Conservation (phyloP, 2,113 vertebrate genomes). For the Morone saxatilis region DNA sequence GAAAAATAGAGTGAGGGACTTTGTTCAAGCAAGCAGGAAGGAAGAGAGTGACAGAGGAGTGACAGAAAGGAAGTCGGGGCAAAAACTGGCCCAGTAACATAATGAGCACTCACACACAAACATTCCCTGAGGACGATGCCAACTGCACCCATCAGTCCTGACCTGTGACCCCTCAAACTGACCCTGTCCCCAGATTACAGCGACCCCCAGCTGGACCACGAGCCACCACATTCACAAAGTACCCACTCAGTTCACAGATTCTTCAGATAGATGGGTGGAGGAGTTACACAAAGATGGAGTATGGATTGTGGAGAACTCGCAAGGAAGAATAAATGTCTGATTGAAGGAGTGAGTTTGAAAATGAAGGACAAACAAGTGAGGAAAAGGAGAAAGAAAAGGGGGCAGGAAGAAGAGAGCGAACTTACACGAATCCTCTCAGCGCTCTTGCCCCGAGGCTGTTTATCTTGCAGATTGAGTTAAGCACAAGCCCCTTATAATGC, state of each 20-base stretch:
- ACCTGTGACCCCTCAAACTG: slow-evolving; percentile 68
- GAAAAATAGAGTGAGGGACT: neutral
- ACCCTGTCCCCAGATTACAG: slow-evolving; percentile 64
- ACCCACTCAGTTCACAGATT: slow-evolving; percentile 35
- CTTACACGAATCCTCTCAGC: slow-evolving; percentile 62
- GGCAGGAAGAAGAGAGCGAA: slow-evolving; percentile 51
- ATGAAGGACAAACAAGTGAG: neutral
- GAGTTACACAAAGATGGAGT: neutral
- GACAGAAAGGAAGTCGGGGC: slow-evolving; percentile 44
- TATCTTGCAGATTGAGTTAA: slow-evolving; percentile 81
- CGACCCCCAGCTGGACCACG: slow-evolving; percentile 68
- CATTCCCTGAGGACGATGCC: slow-evolving; percentile 73
- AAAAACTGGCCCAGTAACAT: slow-evolving; percentile 31
- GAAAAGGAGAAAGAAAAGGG: slow-evolving; percentile 26
- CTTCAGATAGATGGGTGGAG: slow-evolving; percentile 53
- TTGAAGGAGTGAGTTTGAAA: neutral
- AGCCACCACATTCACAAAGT: slow-evolving; percentile 54
- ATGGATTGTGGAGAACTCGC: neutral
- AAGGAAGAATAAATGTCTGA: neutral
- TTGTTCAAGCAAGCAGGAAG: slow-evolving; percentile 22
- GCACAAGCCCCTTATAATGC: slow-evolving; percentile 74
- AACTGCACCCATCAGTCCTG: slow-evolving; percentile 58
- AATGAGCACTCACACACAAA: slow-evolving; percentile 53
- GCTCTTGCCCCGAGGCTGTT: slow-evolving; percentile 73
- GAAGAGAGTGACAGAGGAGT: slow-evolving; percentile 40